Evolutionary conservation across 2,888 invertebrate species (phyloP).

Genomic region (Pedicia rivosa): DNA sequence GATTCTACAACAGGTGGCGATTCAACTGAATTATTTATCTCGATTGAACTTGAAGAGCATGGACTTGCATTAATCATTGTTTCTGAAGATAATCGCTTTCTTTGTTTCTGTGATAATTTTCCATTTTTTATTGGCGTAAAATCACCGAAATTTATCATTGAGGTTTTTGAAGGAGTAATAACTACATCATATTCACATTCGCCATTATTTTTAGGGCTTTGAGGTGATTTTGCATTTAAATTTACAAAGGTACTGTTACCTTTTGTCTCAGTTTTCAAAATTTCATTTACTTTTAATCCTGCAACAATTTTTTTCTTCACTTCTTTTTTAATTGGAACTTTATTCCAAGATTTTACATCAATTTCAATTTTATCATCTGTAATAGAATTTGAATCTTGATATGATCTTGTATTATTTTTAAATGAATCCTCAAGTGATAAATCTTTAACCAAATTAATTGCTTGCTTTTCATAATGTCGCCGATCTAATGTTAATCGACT

Average conservation of each 20-base stretch:
- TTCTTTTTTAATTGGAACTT: conserved; percentile 31
- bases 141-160: conserved; percentile 22
- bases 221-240: conserved; percentile 14
- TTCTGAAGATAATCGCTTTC: conserved; percentile 35
- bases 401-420: neutral
- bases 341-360: conserved; percentile 20
- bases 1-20: neutral
- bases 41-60: conserved; percentile 10
- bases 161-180: conserved; percentile 8
- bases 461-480: conserved; percentile 25
- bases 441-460: conserved; percentile 22
- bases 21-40: neutral
- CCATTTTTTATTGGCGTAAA: conserved; percentile 19
- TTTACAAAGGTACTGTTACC: conserved; percentile 31
- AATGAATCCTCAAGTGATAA: conserved; percentile 18
- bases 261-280: conserved; percentile 34
- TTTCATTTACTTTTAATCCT: conserved; percentile 22
- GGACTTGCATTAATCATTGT: conserved; percentile 10
- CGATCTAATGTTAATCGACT: conserved; percentile 19
- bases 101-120: conserved; percentile 40
- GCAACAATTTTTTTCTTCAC: conserved; percentile 25
- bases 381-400: neutral
- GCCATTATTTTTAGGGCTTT: neutral
- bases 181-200: conserved; percentile 1
- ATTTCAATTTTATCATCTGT: conserved; percentile 9